Evolutionary conservation across 2,888 invertebrate species (phyloP).

Genomic region (Habrosyne pyritoides): DNA sequence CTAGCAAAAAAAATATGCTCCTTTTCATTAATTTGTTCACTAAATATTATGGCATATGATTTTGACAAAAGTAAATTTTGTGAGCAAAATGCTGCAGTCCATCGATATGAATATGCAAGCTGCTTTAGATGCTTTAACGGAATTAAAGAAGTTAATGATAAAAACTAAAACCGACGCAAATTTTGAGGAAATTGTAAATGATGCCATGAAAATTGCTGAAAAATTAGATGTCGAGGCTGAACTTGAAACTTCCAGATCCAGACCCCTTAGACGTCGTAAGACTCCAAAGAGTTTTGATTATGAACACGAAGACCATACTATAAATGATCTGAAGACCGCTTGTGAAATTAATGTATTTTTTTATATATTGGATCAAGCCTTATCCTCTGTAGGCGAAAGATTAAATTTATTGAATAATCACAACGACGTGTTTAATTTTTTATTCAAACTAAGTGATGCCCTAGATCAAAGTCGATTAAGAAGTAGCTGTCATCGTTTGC

Average conservation of each 20-base stretch:
- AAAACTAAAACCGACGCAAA: constrained; percentile 21
- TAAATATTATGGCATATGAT: constrained; percentile 15
- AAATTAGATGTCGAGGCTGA: constrained; percentile 18
- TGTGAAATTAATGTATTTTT: constrained; percentile 7
- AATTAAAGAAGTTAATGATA: constrained; percentile 23
- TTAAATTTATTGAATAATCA: constrained; percentile 28
- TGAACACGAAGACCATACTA: constrained; percentile 21
- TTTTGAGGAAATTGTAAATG: constrained; percentile 27
- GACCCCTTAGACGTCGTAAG: constrained; percentile 22
- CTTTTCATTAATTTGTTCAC: constrained; percentile 23
- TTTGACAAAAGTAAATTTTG: constrained; percentile 24
- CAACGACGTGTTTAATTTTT: constrained; percentile 24
- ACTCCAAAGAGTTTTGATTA: constrained; percentile 23
- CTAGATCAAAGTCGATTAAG: constrained; percentile 24
- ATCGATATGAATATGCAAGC: constrained; percentile 26
- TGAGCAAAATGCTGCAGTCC: constrained; percentile 22
- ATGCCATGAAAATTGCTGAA: constrained; percentile 24
- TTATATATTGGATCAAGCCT: constrained; percentile 22
- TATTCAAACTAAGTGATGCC: constrained; percentile 21
- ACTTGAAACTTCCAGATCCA: constrained; percentile 12
- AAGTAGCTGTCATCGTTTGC: constrained; percentile 21
- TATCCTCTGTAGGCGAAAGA: constrained; percentile 25
- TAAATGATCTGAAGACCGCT: constrained; percentile 23
- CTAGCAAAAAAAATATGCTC: constrained; percentile 19
- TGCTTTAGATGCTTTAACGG: constrained; percentile 28